These are phyloP conservation scores for Oncorhynchus tshawytscha DNA, from an alignment of 2,113 vertebrate genomes.

Conservation along the genomic window DNA sequence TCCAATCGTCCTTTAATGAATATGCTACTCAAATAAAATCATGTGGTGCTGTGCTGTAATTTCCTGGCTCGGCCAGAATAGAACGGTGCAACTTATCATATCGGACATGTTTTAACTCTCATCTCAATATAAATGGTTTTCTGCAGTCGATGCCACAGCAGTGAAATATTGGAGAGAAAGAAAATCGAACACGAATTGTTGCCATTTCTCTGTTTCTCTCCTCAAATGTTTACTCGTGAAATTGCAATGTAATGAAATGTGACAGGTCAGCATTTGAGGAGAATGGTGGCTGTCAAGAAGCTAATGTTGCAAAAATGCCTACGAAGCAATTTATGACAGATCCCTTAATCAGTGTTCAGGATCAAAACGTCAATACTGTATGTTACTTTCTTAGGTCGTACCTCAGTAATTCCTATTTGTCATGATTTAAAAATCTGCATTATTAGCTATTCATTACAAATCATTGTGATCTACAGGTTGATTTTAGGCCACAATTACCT, in stretches of 20 bases:
- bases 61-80: slow-evolving; percentile 45
- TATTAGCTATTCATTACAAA: too few species aligned
- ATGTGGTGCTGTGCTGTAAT: slow-evolving; percentile 58
- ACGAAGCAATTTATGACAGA: slow-evolving; percentile 60
- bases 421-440: not conserved
- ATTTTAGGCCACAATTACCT: too few species aligned
- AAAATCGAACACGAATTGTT: slow-evolving; percentile 56
- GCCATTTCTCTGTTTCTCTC: slow-evolving; percentile 55
- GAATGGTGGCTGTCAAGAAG: slow-evolving; percentile 61
- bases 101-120: slow-evolving; percentile 50
- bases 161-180: slow-evolving; percentile 41
- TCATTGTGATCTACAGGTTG: too few species aligned
- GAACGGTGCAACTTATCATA: slow-evolving; percentile 42
- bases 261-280: slow-evolving; percentile 62
- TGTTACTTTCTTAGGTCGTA: not conserved
- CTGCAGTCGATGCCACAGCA: slow-evolving; percentile 19
- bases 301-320: slow-evolving; percentile 59
- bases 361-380: slow-evolving; percentile 22
- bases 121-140: slow-evolving; percentile 56
- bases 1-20: slow-evolving; percentile 54
- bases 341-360: slow-evolving; percentile 42
- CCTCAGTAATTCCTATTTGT: too few species aligned
- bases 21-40: slow-evolving; percentile 53
- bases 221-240: slow-evolving; percentile 67
- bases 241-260: slow-evolving; percentile 66